Evolutionary conservation across 1,140 invertebrate species (phyloP).

Genomic region (Conopomorpha cramerella): DNA sequence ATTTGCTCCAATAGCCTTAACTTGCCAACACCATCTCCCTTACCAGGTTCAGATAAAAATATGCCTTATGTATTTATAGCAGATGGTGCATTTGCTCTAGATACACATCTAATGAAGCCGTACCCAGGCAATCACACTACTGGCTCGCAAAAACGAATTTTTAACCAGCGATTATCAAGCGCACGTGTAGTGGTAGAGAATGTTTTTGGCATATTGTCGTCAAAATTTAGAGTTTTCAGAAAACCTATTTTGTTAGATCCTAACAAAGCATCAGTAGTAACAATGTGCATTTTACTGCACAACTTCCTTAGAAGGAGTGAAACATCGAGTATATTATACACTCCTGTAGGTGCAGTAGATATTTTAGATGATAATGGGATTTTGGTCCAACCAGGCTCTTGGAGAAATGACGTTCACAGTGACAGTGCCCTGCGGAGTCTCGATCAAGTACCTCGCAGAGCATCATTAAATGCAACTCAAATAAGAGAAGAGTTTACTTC

Average conservation of each 20-base stretch:
- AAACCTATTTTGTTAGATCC: constrained; percentile 18
- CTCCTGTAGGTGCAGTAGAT: constrained; percentile 9
- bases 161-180: constrained; percentile 22
- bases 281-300: constrained; percentile 17
- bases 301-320: constrained; percentile 18
- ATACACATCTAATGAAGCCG: constrained; percentile 40
- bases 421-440: constrained; percentile 4
- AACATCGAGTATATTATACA: constrained; percentile 10
- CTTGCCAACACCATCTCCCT: constrained; percentile 14
- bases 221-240: constrained; percentile 32
- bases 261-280: constrained; percentile 17
- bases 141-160: constrained; percentile 15
- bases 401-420: constrained; percentile 4
- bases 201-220: constrained; percentile 43
- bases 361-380: constrained; percentile 5
- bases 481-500: constrained; percentile 11
- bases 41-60: constrained; percentile 13
- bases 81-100: constrained; percentile 56
- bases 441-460: constrained; percentile 5
- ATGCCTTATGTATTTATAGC: constrained; percentile 41
- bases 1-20: constrained; percentile 9
- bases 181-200: constrained; percentile 41
- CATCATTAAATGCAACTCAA: constrained; percentile 6
- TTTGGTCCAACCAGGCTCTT: constrained; percentile 6
- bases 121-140: constrained; percentile 17